Base-by-base conservation (phyloP, 2,113 vertebrate genomes). In the Balaeniceps rex region DNA sequence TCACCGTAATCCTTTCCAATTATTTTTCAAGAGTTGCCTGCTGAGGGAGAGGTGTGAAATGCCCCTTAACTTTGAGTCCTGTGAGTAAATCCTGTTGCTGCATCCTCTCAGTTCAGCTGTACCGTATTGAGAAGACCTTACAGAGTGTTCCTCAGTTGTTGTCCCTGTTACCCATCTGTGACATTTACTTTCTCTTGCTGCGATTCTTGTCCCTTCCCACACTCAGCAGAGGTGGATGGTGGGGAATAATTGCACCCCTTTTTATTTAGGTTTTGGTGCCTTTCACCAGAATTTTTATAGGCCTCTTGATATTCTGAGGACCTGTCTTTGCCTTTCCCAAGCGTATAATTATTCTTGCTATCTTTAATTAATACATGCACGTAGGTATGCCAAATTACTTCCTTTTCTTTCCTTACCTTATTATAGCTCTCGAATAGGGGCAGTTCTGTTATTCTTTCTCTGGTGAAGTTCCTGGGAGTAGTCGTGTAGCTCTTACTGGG, bases 301-400 rank as follows among this genome's bases (percentile, higher is more conserved):
- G 57, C n/a, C 72, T 94, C 38, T 88, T 92, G 60, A 69, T 93
- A 86, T 95, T 93, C 86, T 87, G 80, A 95, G 87, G 79, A 82
- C 77, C 47, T 92, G 90, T 94, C 96, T 91, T 94, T 69, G 83
- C 83, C 61, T 95, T 94, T 87, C 54, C 49, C n/a, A 84, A 89
- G 36, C 76, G 23, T 92, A 57, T 96, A 97, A 97, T 92, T 97
- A 94, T 87, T 76, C 87, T 84, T 60, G n/a, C 79, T 95, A 87
- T 89, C 66, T 87, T 92, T 92, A 97, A 95, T 95, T 94, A 96
- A 91, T 85, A 65, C 7, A 34, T 91, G 66, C 81, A 92, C 1
- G 0, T 54, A 88, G 80, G 28, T 84, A 90, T 76, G 72, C 69
- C 36, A 52, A 87, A 94, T 94, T 23, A 36, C 61, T 93, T 92